These are phyloP conservation scores for Drosophila hamatofila DNA, from an alignment of 2,888 invertebrate genomes.

Conservation along the genomic window DNA sequence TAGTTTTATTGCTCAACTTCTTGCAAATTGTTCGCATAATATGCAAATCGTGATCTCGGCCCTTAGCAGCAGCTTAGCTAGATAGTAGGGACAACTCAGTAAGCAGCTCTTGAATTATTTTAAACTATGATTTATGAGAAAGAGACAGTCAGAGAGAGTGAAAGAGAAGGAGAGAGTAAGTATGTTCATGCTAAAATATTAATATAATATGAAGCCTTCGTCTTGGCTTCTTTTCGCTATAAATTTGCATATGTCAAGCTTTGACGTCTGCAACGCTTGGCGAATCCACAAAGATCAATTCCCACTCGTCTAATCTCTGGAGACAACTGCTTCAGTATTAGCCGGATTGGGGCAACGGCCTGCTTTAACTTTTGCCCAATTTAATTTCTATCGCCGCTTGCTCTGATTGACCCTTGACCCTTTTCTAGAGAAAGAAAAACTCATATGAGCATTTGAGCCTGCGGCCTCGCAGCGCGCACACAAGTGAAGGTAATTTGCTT, in stretches of 20 bases:
- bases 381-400: conserved; percentile 51
- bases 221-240: neutral
- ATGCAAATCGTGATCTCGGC: conserved; percentile 69
- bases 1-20: conserved; percentile 78
- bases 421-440: conserved; percentile 21
- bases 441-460: conserved; percentile 46
- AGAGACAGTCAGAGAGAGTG: neutral
- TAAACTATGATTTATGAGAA: conserved; percentile 54
- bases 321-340: conserved; percentile 28
- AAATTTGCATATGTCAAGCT: conserved; percentile 61
- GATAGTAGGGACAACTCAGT: conserved; percentile 8
- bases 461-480: conserved; percentile 51
- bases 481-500: conserved; percentile 72
- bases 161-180: no score
- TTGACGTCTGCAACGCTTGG: conserved; percentile 55
- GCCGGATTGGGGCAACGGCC: conserved; percentile 34
- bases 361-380: conserved; percentile 39
- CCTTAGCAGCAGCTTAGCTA: conserved; percentile 31
- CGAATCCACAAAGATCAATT: conserved; percentile 47
- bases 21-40: conserved; percentile 78
- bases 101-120: conserved; percentile 41
- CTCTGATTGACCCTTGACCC: conserved; percentile 64
- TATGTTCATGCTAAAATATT: conserved; percentile 27
- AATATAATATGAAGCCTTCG: conserved; percentile 11
- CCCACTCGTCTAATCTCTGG: conserved; percentile 29